phyloP scores from a whole-genome alignment of 2,888 invertebrate genomes.

The Phalera bucephala region DNA sequence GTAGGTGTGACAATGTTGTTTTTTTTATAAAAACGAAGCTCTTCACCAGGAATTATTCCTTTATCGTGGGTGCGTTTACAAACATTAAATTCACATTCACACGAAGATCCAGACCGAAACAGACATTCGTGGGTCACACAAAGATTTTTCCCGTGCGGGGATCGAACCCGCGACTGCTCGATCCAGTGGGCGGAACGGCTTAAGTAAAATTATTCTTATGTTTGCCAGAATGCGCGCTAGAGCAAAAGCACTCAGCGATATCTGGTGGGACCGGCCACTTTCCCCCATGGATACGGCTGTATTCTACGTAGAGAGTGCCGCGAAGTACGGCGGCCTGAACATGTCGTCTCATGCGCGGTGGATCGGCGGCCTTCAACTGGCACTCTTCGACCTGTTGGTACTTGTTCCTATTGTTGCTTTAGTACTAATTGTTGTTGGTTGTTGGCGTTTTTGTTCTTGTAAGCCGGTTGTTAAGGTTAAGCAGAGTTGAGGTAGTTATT shows the following conservation, averaged over 20 bases:
- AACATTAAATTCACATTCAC: too few relatives aligned
- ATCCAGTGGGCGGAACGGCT: too few relatives aligned
- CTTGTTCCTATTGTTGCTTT: conserved; percentile 17
- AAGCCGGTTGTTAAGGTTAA: conserved; percentile 14
- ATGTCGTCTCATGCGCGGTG: conserved; percentile 40
- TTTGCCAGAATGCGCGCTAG: conserved; percentile 35
- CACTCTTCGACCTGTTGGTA: conserved; percentile 32
- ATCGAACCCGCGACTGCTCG: too few relatives aligned
- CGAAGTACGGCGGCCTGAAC: conserved; percentile 34
- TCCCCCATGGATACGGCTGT: conserved; percentile 50
- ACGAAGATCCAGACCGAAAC: too few relatives aligned
- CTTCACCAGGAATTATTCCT: too few relatives aligned
- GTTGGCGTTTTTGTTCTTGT: conserved; percentile 3
- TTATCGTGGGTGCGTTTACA: too few relatives aligned
- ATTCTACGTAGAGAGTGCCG: conserved; percentile 45
- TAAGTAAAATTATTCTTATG: too few relatives aligned
- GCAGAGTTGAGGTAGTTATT: conserved; percentile 7
- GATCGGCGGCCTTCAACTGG: conserved; percentile 27
- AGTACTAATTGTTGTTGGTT: not conserved
- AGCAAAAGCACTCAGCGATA: conserved; percentile 36
- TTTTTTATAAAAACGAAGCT: too few relatives aligned
- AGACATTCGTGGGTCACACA: too few relatives aligned
- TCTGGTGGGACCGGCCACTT: conserved; percentile 43
- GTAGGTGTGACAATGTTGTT: too few relatives aligned
- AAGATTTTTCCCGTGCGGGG: too few relatives aligned